These are phyloP conservation scores for Panthera uncia DNA, from an alignment of 2,113 vertebrate species.

Conservation along the genomic window DNA sequence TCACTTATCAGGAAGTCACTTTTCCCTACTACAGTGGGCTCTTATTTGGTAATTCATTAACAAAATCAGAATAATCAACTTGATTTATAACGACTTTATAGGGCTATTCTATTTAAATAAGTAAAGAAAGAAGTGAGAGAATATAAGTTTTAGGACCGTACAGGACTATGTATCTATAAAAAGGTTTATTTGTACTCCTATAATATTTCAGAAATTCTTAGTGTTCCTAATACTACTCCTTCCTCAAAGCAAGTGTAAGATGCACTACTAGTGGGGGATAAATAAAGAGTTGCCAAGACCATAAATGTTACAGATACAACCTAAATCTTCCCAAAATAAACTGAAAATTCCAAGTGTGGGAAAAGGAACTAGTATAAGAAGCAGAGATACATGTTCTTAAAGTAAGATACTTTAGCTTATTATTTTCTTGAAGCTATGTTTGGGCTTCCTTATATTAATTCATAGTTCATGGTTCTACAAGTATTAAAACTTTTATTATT, in stretches of 20 bases:
- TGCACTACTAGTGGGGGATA: neutral
- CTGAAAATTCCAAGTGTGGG: neutral
- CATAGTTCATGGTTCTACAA: constrained; percentile 11
- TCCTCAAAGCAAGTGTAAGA: neutral
- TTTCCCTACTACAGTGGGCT: neutral
- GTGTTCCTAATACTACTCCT: neutral
- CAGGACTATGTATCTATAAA: neutral
- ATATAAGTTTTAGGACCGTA: neutral
- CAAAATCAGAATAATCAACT: neutral
- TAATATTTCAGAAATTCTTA: constrained; percentile 19
- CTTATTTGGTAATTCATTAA: neutral
- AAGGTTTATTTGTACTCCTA: neutral
- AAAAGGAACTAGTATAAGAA: neutral
- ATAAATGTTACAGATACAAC: neutral
- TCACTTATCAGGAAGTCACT: neutral
- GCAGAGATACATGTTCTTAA: neutral
- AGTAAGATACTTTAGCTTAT: neutral
- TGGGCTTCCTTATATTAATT: neutral
- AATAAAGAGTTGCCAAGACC: neutral
- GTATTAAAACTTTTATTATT: neutral
- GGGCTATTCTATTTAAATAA: neutral
- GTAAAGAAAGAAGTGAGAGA: neutral
- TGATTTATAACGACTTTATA: neutral
- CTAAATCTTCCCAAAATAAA: neutral
- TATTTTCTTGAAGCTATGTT: constrained; percentile 32